Conservation (phyloP, 2,888 invertebrate genomes). For the Calliopum simillimum region DNA sequence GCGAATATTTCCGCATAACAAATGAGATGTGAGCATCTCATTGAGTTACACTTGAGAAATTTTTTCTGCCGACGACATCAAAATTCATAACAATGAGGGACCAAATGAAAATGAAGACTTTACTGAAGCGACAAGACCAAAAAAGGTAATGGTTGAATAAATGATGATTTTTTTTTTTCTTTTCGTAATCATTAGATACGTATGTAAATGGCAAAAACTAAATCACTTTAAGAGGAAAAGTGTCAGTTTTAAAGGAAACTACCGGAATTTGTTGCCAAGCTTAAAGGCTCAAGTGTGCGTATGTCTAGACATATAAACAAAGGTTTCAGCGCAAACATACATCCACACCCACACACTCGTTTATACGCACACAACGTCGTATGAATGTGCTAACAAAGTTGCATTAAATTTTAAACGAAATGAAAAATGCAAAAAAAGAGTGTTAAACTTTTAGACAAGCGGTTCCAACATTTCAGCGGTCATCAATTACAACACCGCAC, state of each 20-base stretch:
- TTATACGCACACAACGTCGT: neutral
- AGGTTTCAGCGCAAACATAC: neutral
- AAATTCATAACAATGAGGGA: constrained; percentile 1
- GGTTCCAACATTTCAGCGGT: constrained; percentile 19
- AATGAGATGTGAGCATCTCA: constrained; percentile 10
- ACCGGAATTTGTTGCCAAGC: neutral
- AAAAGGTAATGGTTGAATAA: neutral
- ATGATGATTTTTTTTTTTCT: neutral
- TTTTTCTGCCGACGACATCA: neutral
- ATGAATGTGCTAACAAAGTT: constrained; percentile 9
- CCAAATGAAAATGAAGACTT: neutral
- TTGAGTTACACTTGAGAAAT: constrained; percentile 15
- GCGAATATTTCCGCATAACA: constrained; percentile 12
- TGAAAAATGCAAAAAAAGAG: constrained; percentile 5
- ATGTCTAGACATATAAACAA: constrained; percentile 22
- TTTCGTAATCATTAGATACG: neutral
- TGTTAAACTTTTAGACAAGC: constrained; percentile 17
- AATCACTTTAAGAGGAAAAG: neutral
- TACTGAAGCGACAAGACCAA: neutral
- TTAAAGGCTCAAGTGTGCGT: neutral
- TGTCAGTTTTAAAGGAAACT: too few species aligned
- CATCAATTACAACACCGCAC: constrained; percentile 26
- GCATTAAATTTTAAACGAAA: constrained; percentile 5
- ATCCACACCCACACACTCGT: neutral
- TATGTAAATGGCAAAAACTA: neutral